Conservation (phyloP, 2,113 vertebrate species). For the Aegotheles bennettii region DNA sequence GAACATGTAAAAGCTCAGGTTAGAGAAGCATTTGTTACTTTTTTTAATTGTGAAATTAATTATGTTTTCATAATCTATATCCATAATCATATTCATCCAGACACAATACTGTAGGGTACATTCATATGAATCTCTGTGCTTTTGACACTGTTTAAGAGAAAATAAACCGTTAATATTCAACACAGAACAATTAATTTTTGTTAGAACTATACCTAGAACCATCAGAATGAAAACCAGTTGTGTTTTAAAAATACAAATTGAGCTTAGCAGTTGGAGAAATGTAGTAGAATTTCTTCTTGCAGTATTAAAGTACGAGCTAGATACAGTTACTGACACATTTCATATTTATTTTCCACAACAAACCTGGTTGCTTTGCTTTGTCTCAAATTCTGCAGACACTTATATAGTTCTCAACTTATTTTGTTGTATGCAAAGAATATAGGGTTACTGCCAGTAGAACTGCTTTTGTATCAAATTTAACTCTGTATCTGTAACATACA, state of each 20-base stretch:
- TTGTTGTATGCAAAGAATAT: background rate
- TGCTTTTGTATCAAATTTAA: background rate
- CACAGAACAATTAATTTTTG: background rate
- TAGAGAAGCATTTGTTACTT: background rate
- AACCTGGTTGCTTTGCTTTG: background rate
- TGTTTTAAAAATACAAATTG: background rate
- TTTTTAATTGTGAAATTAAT: background rate
- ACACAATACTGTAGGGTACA: background rate
- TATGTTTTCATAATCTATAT: background rate
- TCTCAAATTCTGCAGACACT: background rate
- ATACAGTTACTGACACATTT: background rate
- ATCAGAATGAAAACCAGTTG: background rate
- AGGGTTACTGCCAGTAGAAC: background rate
- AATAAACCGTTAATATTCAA: background rate
- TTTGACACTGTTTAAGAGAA: background rate
- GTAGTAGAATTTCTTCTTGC: background rate
- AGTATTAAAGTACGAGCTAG: background rate
- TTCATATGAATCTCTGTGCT: background rate
- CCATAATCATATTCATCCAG: background rate
- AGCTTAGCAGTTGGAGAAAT: background rate
- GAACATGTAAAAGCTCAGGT: conserved; percentile 86
- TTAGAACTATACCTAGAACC: background rate
- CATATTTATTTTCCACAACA: background rate
- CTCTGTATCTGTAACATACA: background rate
- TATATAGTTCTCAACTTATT: background rate